Evolutionary conservation across 2,797 vertebrate genomes (phyloP), one percentile per base, ranked within the genome.

Genomic region (Myotis planiceps): DNA sequence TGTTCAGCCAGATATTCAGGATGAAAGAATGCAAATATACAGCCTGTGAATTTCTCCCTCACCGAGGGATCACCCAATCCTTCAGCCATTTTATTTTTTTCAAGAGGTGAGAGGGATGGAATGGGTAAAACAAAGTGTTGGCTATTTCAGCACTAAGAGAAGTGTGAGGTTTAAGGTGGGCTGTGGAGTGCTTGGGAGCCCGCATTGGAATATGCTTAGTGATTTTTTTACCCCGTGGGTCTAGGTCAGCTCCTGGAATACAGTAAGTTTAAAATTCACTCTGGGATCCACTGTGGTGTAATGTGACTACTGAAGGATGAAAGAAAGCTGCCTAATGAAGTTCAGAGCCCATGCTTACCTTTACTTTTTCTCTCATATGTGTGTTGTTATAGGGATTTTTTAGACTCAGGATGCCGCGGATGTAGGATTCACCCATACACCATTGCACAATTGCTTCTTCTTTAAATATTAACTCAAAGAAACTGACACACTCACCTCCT

Each of bases 1-100:
- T 79, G 92, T 82, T 87, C 71, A 69, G 94, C 82, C 90, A 97
- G 91, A 90, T 96, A 96, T 83, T 94, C 68, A 15, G 42, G 93
- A 78, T 90, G 76, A 98, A 98, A 94, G 87, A 60, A 74, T 92
- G 92, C 72, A 90, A 95, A 93, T 87, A 72, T 63, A 92, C 10
- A 84, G 49, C 66, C 95, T 76, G 90, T 82, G 75, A 84, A 89
- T 96, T 92, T 94, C 58, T 79, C 29, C 58, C 83, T 96, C 81
- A 83, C 74, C 47, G 42, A 76, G 39, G 37, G 74, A 69, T 96
- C 85, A 90, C 84, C 81, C 66, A 92, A 92, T 76, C 81, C 49
- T 92, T 92, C 69, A 94, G 65, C 93, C 68, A 80, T 85, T 88
- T 94, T 92, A 84, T 88, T 87, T 94, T 95, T 96, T 96, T 92